Base-by-base conservation (phyloP, 2,113 vertebrate genomes). In the Scomber japonicus region DNA sequence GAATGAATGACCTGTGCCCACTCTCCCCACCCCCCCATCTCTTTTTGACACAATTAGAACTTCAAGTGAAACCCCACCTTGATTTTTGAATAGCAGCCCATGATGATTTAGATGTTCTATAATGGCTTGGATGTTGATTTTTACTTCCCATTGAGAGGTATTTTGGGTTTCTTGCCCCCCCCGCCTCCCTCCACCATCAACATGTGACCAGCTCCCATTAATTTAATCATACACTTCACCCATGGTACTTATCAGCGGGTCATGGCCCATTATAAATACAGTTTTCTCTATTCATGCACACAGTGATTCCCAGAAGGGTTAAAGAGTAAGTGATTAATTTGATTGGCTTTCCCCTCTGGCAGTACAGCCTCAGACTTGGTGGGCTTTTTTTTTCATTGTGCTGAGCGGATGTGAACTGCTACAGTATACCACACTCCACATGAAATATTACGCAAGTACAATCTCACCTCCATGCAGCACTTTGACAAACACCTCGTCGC, bases 251-350 rank as follows among this genome's bases (percentile, higher is more conserved):
- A 86, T 83, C 71, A 67, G 46, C 53, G 67, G 88, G 80, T 88
- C 78, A 67, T 73, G 80, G 55, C 73, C 82, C 59, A 62, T 87
- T 88, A 86, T 90, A 78, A 89, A 88, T 89, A 90, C 84, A 80
- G 54, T 87, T 85, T 85, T 74, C 78, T 80, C 76, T 80, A 66
- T 89, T 85, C 77, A 90, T 70, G 66, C 84, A 78, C 73, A 75
- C 80, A 75, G 80, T 59, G 46, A 71, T 73, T 91, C 91, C 90
- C 91, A 71, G 79, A 64, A n/a, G 90, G 78, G 75, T 81, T 92
- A 86, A 92, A 71, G 85, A 85, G 85, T 73, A 88, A 79, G 88
- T 94, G 90, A 93, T 94, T 94, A 82, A 94, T 92, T 86, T 92
- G 89, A 93, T 92, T 90, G 88, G 80, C 69, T 78, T 81, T 70